Evolutionary conservation across 2,888 invertebrate genomes (phyloP).

Genomic region (Ochropleura leucogaster): DNA sequence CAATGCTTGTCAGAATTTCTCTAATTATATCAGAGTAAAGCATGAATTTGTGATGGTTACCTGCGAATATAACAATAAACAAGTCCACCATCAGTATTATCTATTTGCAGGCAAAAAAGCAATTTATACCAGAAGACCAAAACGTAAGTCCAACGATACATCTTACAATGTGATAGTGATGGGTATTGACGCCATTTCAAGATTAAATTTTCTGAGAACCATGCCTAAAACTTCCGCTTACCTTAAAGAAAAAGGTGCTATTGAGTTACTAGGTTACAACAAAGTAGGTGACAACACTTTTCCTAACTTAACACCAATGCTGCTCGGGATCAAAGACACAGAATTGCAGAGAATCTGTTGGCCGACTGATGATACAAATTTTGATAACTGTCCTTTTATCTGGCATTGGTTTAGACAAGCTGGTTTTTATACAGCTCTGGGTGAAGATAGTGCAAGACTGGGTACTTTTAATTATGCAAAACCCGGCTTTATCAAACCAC

Average conservation of each 20-base stretch:
- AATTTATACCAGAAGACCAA: conserved; percentile 59
- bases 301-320: conserved; percentile 95
- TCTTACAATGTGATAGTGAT: conserved; percentile 93
- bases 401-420: conserved; percentile 95
- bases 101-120: conserved; percentile 90
- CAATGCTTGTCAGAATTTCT: conserved; percentile 87
- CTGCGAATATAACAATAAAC: conserved; percentile 88
- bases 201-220: conserved; percentile 95
- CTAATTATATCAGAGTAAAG: conserved; percentile 80
- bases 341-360: conserved; percentile 93
- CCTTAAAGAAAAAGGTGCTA: conserved; percentile 91
- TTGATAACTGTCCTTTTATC: conserved; percentile 95
- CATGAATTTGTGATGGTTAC: conserved; percentile 93
- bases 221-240: conserved; percentile 93
- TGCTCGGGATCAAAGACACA: conserved; percentile 93
- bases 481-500: conserved; percentile 94
- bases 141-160: conserved; percentile 66
- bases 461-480: conserved; percentile 95
- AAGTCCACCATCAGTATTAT: conserved; percentile 93
- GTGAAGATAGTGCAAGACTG: conserved; percentile 95
- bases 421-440: conserved; percentile 95
- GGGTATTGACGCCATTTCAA: conserved; percentile 96
- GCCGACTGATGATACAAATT: conserved; percentile 89
- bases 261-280: conserved; percentile 96
- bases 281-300: conserved; percentile 99